Conservation (phyloP, 2,113 vertebrate genomes). For the Pleuronectes platessa region DNA sequence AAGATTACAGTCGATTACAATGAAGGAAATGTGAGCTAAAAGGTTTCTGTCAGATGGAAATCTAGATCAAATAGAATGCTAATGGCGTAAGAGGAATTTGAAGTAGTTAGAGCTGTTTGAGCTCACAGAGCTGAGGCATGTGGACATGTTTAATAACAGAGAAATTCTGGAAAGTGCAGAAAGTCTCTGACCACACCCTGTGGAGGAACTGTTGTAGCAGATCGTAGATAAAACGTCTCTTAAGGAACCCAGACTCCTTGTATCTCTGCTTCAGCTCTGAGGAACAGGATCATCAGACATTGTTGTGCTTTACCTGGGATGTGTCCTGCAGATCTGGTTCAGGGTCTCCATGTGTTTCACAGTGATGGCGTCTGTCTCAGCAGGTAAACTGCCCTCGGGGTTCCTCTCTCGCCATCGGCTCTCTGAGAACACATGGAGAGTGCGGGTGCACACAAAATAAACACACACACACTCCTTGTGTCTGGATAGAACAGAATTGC, state of each 20-base stretch:
- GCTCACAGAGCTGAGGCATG: not conserved
- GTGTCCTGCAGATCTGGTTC: slow-evolving; percentile 89
- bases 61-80: not conserved
- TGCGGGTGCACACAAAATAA: not conserved
- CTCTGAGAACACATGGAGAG: slow-evolving; percentile 82
- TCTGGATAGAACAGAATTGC: not conserved
- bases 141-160: not conserved
- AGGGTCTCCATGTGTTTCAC: slow-evolving; percentile 88
- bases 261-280: not conserved
- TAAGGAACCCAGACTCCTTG: not conserved
- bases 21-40: slow-evolving; percentile 13
- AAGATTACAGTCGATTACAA: slow-evolving; percentile 5
- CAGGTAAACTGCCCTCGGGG: slow-evolving; percentile 37
- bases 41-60: slow-evolving; percentile 14
- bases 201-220: not conserved
- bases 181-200: not conserved
- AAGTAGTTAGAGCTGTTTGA: not conserved
- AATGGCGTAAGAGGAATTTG: slow-evolving; percentile 9
- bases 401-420: slow-evolving; percentile 83
- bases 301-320: slow-evolving; percentile 85
- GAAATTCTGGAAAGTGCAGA: not conserved
- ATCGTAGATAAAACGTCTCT: not conserved
- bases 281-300: not conserved
- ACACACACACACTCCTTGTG: not conserved
- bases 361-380: slow-evolving; percentile 75